Base-by-base conservation (phyloP, 2,888 invertebrate genomes). In the Smittia sp. region DNA sequence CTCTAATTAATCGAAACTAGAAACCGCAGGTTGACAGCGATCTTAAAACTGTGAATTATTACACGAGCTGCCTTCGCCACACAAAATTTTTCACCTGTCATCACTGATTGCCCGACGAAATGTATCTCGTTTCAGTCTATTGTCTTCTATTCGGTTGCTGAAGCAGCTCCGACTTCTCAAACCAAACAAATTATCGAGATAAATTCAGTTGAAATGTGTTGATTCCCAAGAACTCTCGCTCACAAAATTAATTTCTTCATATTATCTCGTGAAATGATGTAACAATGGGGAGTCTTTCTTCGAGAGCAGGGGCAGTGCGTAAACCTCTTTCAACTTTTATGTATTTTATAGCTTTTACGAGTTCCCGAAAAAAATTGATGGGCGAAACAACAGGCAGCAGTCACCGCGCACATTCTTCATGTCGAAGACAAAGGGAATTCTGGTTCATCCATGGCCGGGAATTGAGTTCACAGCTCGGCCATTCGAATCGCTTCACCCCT, bases 231-330 rank as follows among this genome's bases (percentile, higher is more conserved):
- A 54, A 54, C 54, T 46, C 46, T 69, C 1, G 20, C 22, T 69
- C 20, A 72, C 15, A 62, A 54, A 72, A 72, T 72, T 72, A 72
- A 72, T 72, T 62, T 72, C 72, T 32, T 72, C 72, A 39, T 54
- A 72, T 72, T 62, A 62, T 69, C 54, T 52, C 62, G 39, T 72
- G 62, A 72, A 72, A 72, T 72, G 58, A 72, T 32, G 20, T 72
- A 72, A 72, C 72, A 72, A 72, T 72, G 24, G 72, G 72, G 72
- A 39, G 72, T 72, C 72, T 58, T 63, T 63, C 63, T 63, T 27
- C 25, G 6, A 27, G 20, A 66, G 38, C 38, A 66, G 66, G 20
- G 38, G 66, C 66, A 66, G 1, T 66, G 39, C 25, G 62, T 38
- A 66, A 66, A 27, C 15, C 38, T 66, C 58, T 58, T 58, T 58